Percentiles rank a stretch among this genome's conserved stretches.
Evolutionary conservation across 2,113 vertebrate species (phyloP).

Genomic region (Neotoma lepida): DNA sequence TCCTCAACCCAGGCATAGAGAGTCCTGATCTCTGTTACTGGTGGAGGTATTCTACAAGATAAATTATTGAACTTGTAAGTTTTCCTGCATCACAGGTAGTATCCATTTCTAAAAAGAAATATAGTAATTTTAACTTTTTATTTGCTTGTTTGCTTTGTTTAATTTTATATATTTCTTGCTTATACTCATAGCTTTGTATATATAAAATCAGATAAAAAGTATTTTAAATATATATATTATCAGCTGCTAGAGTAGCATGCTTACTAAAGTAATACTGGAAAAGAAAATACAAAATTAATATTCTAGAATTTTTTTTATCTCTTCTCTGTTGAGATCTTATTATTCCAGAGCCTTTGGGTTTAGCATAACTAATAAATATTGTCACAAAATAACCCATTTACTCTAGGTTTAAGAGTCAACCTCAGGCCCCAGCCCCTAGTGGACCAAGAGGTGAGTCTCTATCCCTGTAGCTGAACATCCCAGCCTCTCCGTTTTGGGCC

Average conservation of each 20-base stretch:
- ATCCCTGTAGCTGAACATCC: too few species aligned
- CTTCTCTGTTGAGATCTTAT: background rate
- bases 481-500: too few species aligned
- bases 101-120: background rate
- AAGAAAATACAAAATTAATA: constrained; percentile 18
- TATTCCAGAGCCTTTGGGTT: background rate
- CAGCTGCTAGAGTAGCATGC: background rate
- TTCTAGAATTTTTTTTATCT: background rate
- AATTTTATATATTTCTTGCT: background rate
- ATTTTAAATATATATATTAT: too few species aligned
- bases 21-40: background rate
- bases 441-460: too few species aligned
- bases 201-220: background rate
- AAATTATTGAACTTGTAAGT: background rate
- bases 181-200: background rate
- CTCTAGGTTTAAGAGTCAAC: background rate
- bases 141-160: background rate
- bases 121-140: background rate
- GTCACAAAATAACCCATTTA: background rate
- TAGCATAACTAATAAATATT: background rate
- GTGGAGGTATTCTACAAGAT: background rate
- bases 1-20: background rate
- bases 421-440: too few species aligned
- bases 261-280: background rate
- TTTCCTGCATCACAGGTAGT: background rate